Conservation (phyloP, 2,888 invertebrate species). For the Agrotis puta region DNA sequence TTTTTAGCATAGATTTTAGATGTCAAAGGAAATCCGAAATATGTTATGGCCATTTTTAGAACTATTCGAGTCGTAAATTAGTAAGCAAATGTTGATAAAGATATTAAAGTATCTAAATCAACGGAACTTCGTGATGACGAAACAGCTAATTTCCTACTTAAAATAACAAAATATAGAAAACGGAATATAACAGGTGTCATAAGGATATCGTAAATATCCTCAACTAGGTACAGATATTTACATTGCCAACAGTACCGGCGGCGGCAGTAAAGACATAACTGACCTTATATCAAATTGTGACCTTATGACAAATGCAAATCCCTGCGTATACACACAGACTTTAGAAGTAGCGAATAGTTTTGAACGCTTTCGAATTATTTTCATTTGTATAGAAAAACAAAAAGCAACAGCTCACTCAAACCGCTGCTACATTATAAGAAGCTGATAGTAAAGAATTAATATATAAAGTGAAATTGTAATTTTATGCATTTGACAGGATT, state of each 20-base stretch:
- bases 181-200: constrained; percentile 33
- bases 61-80: background rate
- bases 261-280: constrained; percentile 47
- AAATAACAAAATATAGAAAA: constrained; percentile 35
- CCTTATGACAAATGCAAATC: constrained; percentile 69
- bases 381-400: too few species aligned
- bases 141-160: constrained; percentile 13
- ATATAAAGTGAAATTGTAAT: too few species aligned
- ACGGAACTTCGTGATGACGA: background rate
- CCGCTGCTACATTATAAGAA: too few species aligned
- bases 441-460: background rate
- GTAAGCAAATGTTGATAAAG: background rate
- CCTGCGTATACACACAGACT: constrained; percentile 54
- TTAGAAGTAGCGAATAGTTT: constrained; percentile 14
- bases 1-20: constrained; percentile 10
- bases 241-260: constrained; percentile 18
- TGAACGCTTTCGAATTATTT: background rate
- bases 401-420: too few species aligned
- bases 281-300: constrained; percentile 65
- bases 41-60: constrained; percentile 12
- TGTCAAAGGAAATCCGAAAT: constrained; percentile 30
- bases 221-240: constrained; percentile 37
- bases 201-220: constrained; percentile 52
- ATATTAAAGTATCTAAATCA: background rate
- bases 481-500: too few species aligned